Evolutionary conservation across 2,888 invertebrate genomes (phyloP), one percentile per base, ranked within the genome.

Genomic region (Orthosia incerta): DNA sequence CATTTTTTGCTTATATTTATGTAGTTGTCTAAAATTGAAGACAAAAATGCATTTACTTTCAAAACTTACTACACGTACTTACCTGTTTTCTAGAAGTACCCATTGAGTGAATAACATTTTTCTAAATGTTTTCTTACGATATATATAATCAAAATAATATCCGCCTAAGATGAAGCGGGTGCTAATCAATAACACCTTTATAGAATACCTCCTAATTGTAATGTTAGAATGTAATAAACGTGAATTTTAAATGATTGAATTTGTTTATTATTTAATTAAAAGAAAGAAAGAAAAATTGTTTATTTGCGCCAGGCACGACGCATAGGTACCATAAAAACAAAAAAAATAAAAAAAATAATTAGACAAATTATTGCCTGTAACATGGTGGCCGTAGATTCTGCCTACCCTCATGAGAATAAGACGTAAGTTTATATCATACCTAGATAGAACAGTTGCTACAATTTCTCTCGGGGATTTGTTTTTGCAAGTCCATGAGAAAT

Each of bases 91-190:
- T 64, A 23, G 15, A 48, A 67, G 59, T 71, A 59, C 50, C 46
- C 46, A 20, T 50, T 70, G 26, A 56, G 45, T 51, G n/a, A 55
- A 61, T 53, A 26, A 45, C 13, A 46, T 57, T 57, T 48, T 65
- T 50, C 15, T 48, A 31, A 50, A 46, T 45, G 13, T 11, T 45
- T 15, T 76, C 11, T 64, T 50, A 74, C 50, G 15, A 57, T 59
- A 5, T 63, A 63, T 51, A 7, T 39, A 55, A 48, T 53, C n/a
- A 2, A 59, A 23, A 7, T 76, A 56, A 65, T 69, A 74, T 85
- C 83, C 87, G 83, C 87, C 86, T 86, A 74, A 59, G 56, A 74
- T 79, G 74, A 65, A 71, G 84, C 82, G 68, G 86, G 86, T 84
- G 74, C 76, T 86, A 77, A 86, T 72, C 65, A 63, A 62, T 76